A percentile compares a stretch with the other conserved stretches of the same genome.
phyloP scores from a whole-genome alignment of 2,888 invertebrate genomes.

The Pseudanteris insignis region DNA sequence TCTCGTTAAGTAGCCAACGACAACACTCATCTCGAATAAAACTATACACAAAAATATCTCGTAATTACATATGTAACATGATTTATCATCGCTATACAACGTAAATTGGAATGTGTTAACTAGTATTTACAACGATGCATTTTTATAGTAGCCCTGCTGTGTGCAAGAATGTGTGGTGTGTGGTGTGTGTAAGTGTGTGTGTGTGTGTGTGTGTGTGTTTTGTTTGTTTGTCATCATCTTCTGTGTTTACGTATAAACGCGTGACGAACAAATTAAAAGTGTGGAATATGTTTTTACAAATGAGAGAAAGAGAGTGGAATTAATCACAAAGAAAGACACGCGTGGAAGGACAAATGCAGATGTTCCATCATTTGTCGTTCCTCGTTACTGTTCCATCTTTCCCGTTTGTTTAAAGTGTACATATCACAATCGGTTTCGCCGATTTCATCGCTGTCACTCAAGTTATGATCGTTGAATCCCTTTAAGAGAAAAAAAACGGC shows the following conservation, averaged over 20 bases:
- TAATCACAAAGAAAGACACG: neutral
- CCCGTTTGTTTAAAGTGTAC: conserved; percentile 27
- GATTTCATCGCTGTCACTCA: conserved; percentile 50
- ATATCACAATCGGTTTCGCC: conserved; percentile 53
- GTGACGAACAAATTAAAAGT: conserved; percentile 1
- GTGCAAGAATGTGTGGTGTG: conserved; percentile 65
- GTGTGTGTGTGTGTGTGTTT: neutral
- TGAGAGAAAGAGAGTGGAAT: neutral
- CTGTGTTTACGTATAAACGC: too few relatives aligned
- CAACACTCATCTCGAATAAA: conserved; percentile 58
- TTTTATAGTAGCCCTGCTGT: conserved; percentile 63
- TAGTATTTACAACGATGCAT: conserved; percentile 63
- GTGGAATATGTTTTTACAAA: conserved; percentile 6
- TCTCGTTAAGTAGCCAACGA: conserved; percentile 32
- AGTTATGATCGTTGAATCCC: conserved; percentile 66
- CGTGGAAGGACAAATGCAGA: conserved; percentile 57
- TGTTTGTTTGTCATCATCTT: too few relatives aligned
- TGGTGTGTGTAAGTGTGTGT: conserved; percentile 1
- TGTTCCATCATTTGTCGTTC: conserved; percentile 44
- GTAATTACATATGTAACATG: conserved; percentile 67
- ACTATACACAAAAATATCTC: conserved; percentile 66
- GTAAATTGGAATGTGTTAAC: conserved; percentile 67
- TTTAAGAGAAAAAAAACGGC: conserved; percentile 61
- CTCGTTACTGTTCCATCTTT: conserved; percentile 15
- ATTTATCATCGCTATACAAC: conserved; percentile 60